Conservation (phyloP, 2,113 vertebrate species). For the Apaloderma vittatum region DNA sequence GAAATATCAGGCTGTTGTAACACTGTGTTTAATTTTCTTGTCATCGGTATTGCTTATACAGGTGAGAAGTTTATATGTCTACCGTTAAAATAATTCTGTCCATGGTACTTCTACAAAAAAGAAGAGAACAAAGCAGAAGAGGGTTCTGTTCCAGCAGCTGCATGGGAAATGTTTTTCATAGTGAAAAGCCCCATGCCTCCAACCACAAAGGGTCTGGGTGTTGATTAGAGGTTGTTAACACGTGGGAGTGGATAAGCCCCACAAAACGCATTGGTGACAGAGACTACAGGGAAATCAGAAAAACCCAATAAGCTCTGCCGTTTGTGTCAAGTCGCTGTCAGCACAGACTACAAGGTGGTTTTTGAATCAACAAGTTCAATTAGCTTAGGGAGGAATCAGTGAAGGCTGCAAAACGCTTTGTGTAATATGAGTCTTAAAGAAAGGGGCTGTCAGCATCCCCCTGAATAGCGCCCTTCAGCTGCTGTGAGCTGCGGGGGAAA, state of each 20-base stretch:
- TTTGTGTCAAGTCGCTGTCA: neutral
- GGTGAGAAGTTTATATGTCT: neutral
- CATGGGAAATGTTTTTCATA: fast-evolving
- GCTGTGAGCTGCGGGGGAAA: neutral
- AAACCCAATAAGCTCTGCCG: neutral
- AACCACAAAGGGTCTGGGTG: neutral
- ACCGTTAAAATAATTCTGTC: neutral
- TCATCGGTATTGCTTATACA: neutral
- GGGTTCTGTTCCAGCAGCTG: neutral
- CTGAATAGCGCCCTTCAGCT: neutral
- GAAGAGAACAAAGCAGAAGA: neutral
- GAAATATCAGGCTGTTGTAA: neutral
- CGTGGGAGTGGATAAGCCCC: neutral
- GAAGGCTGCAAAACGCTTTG: neutral
- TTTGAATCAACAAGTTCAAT: neutral
- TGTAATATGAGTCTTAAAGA: neutral
- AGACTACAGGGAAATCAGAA: neutral
- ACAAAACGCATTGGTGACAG: neutral
- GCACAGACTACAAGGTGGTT: neutral
- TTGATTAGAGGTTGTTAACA: neutral
- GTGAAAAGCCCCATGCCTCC: neutral
- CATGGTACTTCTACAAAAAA: neutral
- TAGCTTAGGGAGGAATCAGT: neutral
- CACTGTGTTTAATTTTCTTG: neutral
- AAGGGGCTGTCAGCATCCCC: neutral